Conservation (phyloP, 2,888 invertebrate species). For the Autographa gamma region DNA sequence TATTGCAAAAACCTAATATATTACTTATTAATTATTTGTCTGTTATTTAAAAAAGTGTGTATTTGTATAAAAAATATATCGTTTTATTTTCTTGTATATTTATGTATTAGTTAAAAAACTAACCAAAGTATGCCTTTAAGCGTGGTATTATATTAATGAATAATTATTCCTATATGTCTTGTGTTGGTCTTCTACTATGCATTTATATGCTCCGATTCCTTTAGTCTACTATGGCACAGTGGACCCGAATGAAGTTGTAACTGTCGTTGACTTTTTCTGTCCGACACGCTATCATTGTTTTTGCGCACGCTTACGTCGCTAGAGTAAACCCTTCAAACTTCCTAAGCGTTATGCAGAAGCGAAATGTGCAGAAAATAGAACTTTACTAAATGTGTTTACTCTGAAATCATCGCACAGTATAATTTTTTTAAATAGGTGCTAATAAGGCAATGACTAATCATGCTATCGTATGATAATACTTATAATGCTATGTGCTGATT, state of each 20-base stretch:
- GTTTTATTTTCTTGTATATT: neutral
- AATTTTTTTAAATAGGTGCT: neutral
- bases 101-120: slow-evolving; percentile 3
- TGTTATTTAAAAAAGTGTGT: neutral
- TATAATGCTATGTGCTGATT: too few species aligned
- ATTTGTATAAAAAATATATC: neutral
- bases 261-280: neutral
- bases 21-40: neutral
- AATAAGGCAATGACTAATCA: too few species aligned
- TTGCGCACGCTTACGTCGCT: neutral
- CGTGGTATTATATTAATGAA: neutral
- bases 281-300: slow-evolving; percentile 4
- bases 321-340: neutral
- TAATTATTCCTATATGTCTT: neutral
- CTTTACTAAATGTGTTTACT: neutral
- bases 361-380: neutral
- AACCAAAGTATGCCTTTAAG: slow-evolving; percentile 6
- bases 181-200: neutral
- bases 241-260: slow-evolving; percentile 4
- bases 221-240: neutral
- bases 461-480: too few species aligned
- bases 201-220: neutral
- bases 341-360: neutral
- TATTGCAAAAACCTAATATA: neutral
- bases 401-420: neutral